phyloP scores from a whole-genome alignment of 1,140 invertebrate genomes.

The Hyposmocoma kahamanoa region DNA sequence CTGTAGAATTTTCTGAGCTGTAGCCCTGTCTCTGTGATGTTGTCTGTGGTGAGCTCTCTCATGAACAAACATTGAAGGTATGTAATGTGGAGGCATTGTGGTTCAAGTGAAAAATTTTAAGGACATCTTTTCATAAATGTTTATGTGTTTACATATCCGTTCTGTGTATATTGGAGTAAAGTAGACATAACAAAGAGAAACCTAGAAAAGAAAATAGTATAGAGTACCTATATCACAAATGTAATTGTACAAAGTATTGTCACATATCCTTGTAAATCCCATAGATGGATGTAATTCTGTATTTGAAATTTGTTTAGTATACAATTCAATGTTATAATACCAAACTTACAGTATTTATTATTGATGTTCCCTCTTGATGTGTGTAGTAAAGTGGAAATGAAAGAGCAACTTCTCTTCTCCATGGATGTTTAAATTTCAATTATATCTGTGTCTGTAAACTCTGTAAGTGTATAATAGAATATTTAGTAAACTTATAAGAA shows the following conservation, averaged over 20 bases:
- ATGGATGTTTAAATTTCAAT: background rate
- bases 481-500: slow-evolving; percentile 7
- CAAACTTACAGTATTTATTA: slow-evolving; percentile 1
- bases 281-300: background rate
- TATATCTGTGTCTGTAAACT: background rate
- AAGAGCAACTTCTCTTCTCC: background rate
- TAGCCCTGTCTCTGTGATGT: slow-evolving; percentile 36
- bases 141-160: slow-evolving; percentile 33
- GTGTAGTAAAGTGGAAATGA: background rate
- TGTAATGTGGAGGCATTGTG: slow-evolving; percentile 35
- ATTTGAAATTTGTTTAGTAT: background rate
- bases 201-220: slow-evolving; percentile 2
- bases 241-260: background rate
- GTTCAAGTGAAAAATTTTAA: background rate
- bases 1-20: slow-evolving; percentile 51
- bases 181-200: background rate
- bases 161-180: slow-evolving; percentile 22
- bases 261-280: slow-evolving; percentile 1
- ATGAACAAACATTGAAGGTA: slow-evolving; percentile 15
- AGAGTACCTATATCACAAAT: too few relatives aligned
- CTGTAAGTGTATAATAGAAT: background rate
- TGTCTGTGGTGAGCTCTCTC: slow-evolving; percentile 37
- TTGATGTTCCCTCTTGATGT: background rate
- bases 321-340: background rate
- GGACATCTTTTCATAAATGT: background rate